Evolutionary conservation across 2,888 invertebrate genomes (phyloP).

Genomic region (Patella caerulea): DNA sequence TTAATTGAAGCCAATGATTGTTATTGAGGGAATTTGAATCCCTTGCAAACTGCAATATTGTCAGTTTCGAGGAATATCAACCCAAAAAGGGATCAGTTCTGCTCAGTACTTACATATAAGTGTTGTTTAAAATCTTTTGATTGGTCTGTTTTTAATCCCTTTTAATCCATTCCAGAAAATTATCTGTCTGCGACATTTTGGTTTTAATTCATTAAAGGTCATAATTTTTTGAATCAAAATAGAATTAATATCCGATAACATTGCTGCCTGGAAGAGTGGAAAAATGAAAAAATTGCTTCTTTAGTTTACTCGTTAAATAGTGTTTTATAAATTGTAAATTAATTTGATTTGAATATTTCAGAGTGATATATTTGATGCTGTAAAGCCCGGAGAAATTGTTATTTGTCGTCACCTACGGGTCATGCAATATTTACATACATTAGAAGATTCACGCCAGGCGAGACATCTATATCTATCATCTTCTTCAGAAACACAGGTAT

Average conservation of each 20-base stretch:
- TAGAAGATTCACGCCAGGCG: slow-evolving; percentile 35
- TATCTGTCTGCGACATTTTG: too few relatives aligned
- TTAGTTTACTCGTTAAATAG: not conserved
- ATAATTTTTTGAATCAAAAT: too few relatives aligned
- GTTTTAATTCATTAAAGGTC: too few relatives aligned
- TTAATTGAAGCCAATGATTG: not conserved
- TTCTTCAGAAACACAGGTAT: slow-evolving; percentile 48
- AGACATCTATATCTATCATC: slow-evolving; percentile 44
- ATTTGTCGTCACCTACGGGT: slow-evolving; percentile 49
- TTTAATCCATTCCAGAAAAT: too few relatives aligned
- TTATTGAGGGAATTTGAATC: not conserved
- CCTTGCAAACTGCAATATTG: not conserved
- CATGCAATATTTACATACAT: slow-evolving; percentile 31
- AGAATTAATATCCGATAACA: too few relatives aligned
- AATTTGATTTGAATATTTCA: slow-evolving; percentile 15
- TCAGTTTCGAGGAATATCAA: too few relatives aligned
- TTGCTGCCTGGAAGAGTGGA: too few relatives aligned
- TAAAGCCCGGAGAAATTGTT: slow-evolving; percentile 40
- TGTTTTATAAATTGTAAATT: not conserved
- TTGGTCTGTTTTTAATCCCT: too few relatives aligned
- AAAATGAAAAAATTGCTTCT: too few relatives aligned
- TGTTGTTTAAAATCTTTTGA: not conserved
- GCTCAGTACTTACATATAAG: not conserved
- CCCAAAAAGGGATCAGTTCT: not conserved
- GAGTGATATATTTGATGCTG: slow-evolving; percentile 21